These are phyloP conservation scores for Andricus curvator DNA, from an alignment of 2,888 invertebrate species.

Conservation along the genomic window DNA sequence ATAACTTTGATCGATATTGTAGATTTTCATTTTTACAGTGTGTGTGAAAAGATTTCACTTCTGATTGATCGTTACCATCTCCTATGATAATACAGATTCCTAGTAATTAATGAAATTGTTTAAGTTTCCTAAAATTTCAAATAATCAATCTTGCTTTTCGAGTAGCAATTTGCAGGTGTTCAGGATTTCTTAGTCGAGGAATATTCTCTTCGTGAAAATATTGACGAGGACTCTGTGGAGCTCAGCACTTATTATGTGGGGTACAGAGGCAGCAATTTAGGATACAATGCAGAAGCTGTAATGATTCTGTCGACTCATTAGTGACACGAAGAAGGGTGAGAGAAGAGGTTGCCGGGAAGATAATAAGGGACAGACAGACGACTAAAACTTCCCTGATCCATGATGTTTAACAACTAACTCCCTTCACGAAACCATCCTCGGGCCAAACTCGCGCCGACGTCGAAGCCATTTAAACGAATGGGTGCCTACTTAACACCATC, in stretches of 20 bases:
- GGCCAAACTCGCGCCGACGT: slow-evolving; percentile 46
- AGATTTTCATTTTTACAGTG: no score
- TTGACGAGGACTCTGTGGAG: slow-evolving; percentile 7
- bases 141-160: background rate
- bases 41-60: no score
- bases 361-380: slow-evolving; percentile 8
- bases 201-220: slow-evolving; percentile 19
- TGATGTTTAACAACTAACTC: slow-evolving; percentile 52
- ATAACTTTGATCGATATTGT: no score
- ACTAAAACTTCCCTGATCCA: slow-evolving; percentile 53
- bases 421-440: slow-evolving; percentile 32
- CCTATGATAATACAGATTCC: no score
- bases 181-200: background rate
- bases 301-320: slow-evolving; percentile 56
- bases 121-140: background rate
- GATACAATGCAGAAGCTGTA: slow-evolving; percentile 44
- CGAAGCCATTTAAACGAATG: slow-evolving; percentile 46
- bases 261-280: slow-evolving; percentile 30
- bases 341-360: background rate
- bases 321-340: slow-evolving; percentile 47
- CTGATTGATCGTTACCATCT: no score
- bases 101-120: background rate
- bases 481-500: slow-evolving; percentile 49
- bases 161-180: background rate
- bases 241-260: background rate